phyloP scores from a whole-genome alignment of 2,113 vertebrate genomes.

The Chinchilla lanigera region DNA sequence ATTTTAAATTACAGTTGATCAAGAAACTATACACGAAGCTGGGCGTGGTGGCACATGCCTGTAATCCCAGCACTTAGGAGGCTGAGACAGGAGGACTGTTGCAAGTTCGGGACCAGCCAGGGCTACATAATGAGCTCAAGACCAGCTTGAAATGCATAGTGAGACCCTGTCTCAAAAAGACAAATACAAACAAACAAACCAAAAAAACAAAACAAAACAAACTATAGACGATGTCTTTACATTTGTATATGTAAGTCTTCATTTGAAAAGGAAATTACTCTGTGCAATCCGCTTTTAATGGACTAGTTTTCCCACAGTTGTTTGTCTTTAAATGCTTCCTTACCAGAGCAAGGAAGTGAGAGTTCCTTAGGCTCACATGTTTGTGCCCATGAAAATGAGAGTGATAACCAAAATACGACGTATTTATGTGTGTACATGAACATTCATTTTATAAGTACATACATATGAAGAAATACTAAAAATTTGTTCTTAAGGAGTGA shows the following conservation, averaged over 20 bases:
- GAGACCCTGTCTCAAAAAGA: too few species aligned
- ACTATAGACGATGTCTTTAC: background rate
- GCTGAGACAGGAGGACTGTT: too few species aligned
- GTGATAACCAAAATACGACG: background rate
- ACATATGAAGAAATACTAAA: background rate
- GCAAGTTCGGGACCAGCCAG: too few species aligned
- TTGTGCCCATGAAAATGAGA: background rate
- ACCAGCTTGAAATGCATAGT: too few species aligned
- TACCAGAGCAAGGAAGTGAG: background rate
- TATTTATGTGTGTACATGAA: background rate
- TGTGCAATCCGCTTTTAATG: background rate
- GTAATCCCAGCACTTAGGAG: too few species aligned
- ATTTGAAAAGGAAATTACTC: constrained; percentile 1
- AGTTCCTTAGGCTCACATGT: background rate
- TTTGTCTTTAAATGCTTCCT: background rate
- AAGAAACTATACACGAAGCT: background rate
- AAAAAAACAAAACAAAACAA: too few species aligned
- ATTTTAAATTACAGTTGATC: background rate
- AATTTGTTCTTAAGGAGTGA: background rate
- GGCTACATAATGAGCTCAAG: too few species aligned
- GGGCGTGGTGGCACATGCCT: too few species aligned
- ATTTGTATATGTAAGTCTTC: background rate
- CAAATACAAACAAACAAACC: too few species aligned
- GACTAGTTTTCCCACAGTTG: background rate
- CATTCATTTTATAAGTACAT: background rate